Evolutionary conservation across 2,113 vertebrate species (phyloP), one percentile per base, ranked within the genome.

Genomic region (Triplophysa dalaica): DNA sequence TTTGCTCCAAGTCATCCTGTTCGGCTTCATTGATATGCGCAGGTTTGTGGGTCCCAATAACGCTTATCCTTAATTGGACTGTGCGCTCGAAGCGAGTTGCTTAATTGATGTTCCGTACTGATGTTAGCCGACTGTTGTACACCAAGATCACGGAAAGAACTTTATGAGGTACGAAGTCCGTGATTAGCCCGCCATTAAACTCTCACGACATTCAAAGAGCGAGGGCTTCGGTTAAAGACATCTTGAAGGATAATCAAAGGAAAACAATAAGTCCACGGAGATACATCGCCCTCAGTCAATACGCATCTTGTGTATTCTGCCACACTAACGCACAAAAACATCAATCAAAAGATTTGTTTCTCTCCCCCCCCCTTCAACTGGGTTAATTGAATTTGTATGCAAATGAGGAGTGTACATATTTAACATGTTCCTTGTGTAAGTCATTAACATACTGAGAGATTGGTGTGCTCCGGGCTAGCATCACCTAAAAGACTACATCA

Each of bases 351-450:
- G 84, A 88, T 88, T 89, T 89, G 87, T 90, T 91, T 89, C 87
- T 81, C 76, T 82, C 70, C 64, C 72, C 70, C 50, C 17, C 3
- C 29, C 17, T 78, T 70, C 62, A 74, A 74, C 74, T 77, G 64
- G 83, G 87, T 92, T 92, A 93, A 93, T 93, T 93, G 90, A 93
- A 93, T 93, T 91, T 92, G 89, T 91, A 93, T 92, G 92, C 86
- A 90, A 93, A 93, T 92, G 89, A 91, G 87, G 78, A 83, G 87
- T 86, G 89, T 87, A 91, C 91, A 90, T 90, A 90, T 90, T 87
- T 91, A 92, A 92, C 86, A 89, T 91, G 91, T 91, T 89, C 86
- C 87, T 88, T 87, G 90, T 90, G 90, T 82, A 88, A 91, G 81
- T 90, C 91, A 93, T 93, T 93, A 93, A 89, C 91, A 91, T 82